These are phyloP conservation scores for Pocillopora meandrina DNA, from an alignment of 92 coral and sea anemone genomes.

Conservation along the genomic window DNA sequence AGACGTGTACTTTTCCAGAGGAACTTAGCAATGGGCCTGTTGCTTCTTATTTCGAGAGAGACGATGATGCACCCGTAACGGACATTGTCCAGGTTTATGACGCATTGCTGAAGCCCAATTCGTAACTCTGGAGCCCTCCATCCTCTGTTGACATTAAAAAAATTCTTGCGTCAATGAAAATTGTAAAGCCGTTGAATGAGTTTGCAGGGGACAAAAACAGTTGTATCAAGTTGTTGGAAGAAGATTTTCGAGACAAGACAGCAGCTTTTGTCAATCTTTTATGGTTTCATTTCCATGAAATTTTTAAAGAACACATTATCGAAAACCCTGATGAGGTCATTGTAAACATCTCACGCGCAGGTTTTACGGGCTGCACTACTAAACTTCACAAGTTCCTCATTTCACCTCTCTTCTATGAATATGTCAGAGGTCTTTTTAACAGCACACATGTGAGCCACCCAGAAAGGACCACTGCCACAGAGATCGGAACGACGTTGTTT, in stretches of 20 bases:
- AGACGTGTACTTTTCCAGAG: neutral
- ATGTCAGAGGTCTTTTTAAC: conserved; percentile 8
- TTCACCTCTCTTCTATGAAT: neutral
- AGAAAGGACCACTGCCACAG: neutral
- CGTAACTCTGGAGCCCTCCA: conserved; percentile 26
- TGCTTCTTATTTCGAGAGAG: conserved; percentile 29
- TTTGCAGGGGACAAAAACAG: conserved; percentile 20
- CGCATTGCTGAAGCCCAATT: conserved; percentile 19
- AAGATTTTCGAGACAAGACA: conserved; percentile 1
- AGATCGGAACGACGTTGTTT: neutral
- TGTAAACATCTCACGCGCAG: conserved; percentile 13
- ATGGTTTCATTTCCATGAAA: conserved; percentile 3
- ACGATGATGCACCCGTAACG: neutral
- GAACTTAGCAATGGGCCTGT: conserved; percentile 2
- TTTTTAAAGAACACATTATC: conserved; percentile 22
- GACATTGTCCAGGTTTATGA: conserved; percentile 30
- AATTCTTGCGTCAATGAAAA: conserved; percentile 14
- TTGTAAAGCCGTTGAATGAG: conserved; percentile 4
- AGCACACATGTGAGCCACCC: neutral
- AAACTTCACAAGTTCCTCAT: conserved; percentile 18
- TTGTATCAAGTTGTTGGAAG: conserved; percentile 2
- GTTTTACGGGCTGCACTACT: conserved; percentile 10
- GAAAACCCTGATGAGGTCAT: conserved; percentile 30
- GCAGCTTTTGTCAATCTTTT: neutral
- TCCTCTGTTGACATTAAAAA: neutral